Evolutionary conservation across 2,113 vertebrate genomes (phyloP).

Genomic region (Rhombomys opimus): DNA sequence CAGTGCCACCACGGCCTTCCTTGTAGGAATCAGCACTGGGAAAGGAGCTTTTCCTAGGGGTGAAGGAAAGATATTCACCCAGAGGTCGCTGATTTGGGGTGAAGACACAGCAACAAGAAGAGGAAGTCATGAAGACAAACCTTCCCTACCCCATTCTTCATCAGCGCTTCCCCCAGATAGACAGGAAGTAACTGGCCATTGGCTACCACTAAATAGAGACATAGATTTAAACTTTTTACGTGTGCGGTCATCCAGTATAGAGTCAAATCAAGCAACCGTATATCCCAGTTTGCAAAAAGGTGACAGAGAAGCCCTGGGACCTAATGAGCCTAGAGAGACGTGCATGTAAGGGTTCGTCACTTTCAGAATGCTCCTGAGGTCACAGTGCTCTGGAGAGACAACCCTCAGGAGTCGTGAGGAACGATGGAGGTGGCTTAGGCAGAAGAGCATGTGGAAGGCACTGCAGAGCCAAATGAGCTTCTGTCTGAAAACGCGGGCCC

Average conservation of each 20-base stretch:
- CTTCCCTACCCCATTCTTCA: background rate
- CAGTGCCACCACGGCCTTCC: background rate
- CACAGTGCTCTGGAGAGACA: background rate
- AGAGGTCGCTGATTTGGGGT: background rate
- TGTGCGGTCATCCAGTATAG: background rate
- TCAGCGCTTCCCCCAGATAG: background rate
- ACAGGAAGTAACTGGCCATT: background rate
- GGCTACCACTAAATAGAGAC: constrained; percentile 9
- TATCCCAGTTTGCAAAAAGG: background rate
- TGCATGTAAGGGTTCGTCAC: background rate
- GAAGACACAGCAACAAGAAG: background rate
- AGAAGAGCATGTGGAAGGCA: background rate
- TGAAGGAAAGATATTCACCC: background rate
- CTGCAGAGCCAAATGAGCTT: background rate
- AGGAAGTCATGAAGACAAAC: constrained; percentile 42
- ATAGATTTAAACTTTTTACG: background rate
- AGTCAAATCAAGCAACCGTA: background rate
- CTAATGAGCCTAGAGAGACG: background rate
- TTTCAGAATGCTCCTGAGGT: background rate
- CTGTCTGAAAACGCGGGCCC: background rate
- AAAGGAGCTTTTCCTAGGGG: background rate
- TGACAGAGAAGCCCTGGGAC: background rate
- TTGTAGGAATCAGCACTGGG: background rate
- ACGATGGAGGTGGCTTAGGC: background rate
- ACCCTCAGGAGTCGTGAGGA: background rate